A percentile compares a stretch with the other conserved stretches of the same genome.
Evolutionary conservation across 2,888 invertebrate species (phyloP).

Genomic region (Acleris sparsana): DNA sequence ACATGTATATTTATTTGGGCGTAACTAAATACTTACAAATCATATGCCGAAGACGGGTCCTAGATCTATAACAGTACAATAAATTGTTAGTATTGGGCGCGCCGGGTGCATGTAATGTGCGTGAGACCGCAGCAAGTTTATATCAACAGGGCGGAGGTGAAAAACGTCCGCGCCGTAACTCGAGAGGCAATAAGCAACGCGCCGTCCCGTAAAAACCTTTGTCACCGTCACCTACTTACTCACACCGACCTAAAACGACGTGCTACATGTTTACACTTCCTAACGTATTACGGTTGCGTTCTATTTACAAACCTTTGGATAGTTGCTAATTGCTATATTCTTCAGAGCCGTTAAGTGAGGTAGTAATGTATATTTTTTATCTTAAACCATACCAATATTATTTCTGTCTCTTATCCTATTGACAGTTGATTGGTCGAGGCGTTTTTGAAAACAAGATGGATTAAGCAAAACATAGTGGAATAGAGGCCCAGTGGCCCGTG

Average conservation of each 20-base stretch:
- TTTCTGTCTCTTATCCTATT: no score
- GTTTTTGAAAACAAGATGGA: no score
- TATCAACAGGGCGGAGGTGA: conserved; percentile 64
- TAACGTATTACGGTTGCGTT: conserved; percentile 3
- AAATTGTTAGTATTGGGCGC: conserved; percentile 70
- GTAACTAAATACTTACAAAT: not conserved
- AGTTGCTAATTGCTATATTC: no score
- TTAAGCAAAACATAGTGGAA: no score
- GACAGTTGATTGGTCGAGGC: no score
- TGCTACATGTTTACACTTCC: conserved; percentile 11
- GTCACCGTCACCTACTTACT: conserved; percentile 42
- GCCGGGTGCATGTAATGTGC: conserved; percentile 70
- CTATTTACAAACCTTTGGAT: not conserved
- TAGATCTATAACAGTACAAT: conserved; percentile 74
- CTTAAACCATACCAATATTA: no score
- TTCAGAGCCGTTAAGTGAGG: no score
- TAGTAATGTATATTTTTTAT: no score
- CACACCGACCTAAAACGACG: conserved; percentile 15
- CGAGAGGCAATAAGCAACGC: conserved; percentile 59
- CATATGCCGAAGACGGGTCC: conserved; percentile 43
- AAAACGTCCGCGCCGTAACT: conserved; percentile 61
- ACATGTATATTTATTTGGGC: no score
- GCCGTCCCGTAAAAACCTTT: conserved; percentile 54
- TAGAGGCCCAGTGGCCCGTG: no score
- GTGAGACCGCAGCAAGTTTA: conserved; percentile 65